Percentiles rank a stretch among this genome's conserved stretches.
Evolutionary conservation across 2,797 vertebrate species (phyloP).

Genomic region (Malurus leucopterus): DNA sequence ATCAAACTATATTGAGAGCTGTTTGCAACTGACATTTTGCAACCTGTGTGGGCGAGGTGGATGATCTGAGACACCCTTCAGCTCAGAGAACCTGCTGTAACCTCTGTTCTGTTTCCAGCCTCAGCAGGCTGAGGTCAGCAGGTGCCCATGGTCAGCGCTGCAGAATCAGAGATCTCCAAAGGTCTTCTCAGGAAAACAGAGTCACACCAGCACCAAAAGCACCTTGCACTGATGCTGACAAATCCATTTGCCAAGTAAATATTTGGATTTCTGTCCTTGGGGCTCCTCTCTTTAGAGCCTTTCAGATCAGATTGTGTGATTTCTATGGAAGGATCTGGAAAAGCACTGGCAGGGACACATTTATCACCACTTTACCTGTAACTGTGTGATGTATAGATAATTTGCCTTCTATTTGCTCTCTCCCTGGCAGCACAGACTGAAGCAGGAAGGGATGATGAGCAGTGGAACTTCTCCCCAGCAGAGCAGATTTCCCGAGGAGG

Average conservation of each 20-base stretch:
- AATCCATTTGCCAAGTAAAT: not conserved
- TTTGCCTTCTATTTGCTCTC: not conserved
- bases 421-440: not conserved
- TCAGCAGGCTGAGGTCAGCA: not conserved
- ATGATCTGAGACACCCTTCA: not conserved
- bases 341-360: not conserved
- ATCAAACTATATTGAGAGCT: not conserved
- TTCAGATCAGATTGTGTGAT: not conserved
- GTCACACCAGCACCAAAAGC: not conserved
- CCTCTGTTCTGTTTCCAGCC: not conserved
- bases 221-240: not conserved
- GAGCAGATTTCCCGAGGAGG: not conserved
- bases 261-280: not conserved
- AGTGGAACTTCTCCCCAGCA: too few species aligned
- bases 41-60: not conserved
- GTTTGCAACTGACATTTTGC: not conserved
- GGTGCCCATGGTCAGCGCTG: not conserved
- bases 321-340: not conserved
- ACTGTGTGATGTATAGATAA: too few species aligned
- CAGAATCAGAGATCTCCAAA: not conserved
- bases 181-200: not conserved
- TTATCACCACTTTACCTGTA: not conserved
- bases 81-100: not conserved
- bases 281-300: not conserved
- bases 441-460: not conserved